Percentiles rank a stretch among this genome's conserved stretches.
phyloP scores from a whole-genome alignment of 1,140 invertebrate genomes.

The Aporrectodea caliginosa region DNA sequence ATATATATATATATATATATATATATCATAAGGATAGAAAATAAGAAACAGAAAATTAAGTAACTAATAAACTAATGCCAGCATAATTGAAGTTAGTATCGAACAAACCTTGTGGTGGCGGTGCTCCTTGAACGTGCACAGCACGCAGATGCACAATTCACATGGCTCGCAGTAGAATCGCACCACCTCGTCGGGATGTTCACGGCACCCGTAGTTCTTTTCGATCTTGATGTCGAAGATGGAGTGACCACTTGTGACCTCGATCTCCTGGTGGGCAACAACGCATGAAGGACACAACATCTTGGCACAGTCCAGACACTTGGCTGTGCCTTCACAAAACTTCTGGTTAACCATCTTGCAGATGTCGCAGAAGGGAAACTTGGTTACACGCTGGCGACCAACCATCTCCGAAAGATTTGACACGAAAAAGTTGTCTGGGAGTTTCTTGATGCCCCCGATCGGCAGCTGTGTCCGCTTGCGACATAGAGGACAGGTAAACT shows the following conservation, averaged over 20 bases:
- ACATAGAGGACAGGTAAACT: constrained; percentile 57
- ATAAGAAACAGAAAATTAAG: no score
- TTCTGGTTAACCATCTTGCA: constrained; percentile 46
- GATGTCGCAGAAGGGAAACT: constrained; percentile 56
- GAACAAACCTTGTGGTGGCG: constrained; percentile 57
- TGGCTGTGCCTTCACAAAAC: constrained; percentile 54
- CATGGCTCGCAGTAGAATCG: constrained; percentile 57
- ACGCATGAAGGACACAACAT: constrained; percentile 55
- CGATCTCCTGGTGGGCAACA: constrained; percentile 53
- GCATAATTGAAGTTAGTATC: constrained; percentile 41
- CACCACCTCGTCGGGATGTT: constrained; percentile 54
- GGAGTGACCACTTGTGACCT: constrained; percentile 53
- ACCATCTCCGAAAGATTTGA: constrained; percentile 53
- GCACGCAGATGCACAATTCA: constrained; percentile 55
- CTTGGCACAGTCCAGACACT: constrained; percentile 57
- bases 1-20: no score
- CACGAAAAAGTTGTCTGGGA: constrained; percentile 57
- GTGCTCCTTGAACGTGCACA: constrained; percentile 58
- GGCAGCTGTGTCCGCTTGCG: constrained; percentile 56
- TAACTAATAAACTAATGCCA: no score
- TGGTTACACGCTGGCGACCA: constrained; percentile 48
- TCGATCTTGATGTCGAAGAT: constrained; percentile 57
- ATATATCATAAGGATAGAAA: no score
- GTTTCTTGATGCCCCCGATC: constrained; percentile 55
- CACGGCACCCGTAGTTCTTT: constrained; percentile 57